A percentile compares a stretch with the other conserved stretches of the same genome.
Conservation (phyloP, 2,888 invertebrate genomes). For the Caenorhabditis japonica region DNA sequence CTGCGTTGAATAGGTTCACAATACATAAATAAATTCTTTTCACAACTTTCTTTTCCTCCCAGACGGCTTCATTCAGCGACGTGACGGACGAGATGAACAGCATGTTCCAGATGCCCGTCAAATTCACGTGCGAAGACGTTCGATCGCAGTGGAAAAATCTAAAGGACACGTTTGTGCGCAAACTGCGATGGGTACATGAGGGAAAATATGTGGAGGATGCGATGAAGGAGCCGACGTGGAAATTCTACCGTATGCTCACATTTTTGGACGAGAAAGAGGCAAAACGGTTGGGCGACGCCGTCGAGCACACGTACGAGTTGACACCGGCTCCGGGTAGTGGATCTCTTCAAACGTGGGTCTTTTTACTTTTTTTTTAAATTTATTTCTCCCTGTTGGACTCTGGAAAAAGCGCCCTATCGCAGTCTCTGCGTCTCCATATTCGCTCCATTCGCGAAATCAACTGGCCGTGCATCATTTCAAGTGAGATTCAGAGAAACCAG, state of each 20-base stretch:
- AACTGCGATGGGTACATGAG: slow-evolving; percentile 63
- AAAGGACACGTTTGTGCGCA: slow-evolving; percentile 67
- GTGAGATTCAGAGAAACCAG: too few species aligned
- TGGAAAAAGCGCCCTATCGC: too few species aligned
- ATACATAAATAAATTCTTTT: neutral
- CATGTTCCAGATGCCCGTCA: slow-evolving; percentile 18
- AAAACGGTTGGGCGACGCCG: slow-evolving; percentile 20
- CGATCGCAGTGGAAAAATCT: slow-evolving; percentile 68
- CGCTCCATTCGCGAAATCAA: too few species aligned
- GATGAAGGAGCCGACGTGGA: slow-evolving; percentile 67
- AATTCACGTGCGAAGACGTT: slow-evolving; percentile 59
- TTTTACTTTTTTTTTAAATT: neutral
- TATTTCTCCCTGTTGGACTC: neutral
- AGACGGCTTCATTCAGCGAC: slow-evolving; percentile 19
- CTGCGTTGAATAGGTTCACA: too few species aligned
- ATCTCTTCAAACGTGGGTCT: neutral
- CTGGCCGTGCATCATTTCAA: too few species aligned
- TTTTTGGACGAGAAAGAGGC: slow-evolving; percentile 63
- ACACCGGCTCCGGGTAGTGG: neutral
- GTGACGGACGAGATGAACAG: slow-evolving; percentile 31
- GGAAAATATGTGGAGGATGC: slow-evolving; percentile 65
- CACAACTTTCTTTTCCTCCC: neutral
- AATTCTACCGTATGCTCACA: slow-evolving; percentile 63
- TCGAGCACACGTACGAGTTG: slow-evolving; percentile 28
- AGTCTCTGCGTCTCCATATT: too few species aligned